Evolutionary conservation across 1,140 invertebrate genomes (phyloP).

Genomic region (Diprion similis): DNA sequence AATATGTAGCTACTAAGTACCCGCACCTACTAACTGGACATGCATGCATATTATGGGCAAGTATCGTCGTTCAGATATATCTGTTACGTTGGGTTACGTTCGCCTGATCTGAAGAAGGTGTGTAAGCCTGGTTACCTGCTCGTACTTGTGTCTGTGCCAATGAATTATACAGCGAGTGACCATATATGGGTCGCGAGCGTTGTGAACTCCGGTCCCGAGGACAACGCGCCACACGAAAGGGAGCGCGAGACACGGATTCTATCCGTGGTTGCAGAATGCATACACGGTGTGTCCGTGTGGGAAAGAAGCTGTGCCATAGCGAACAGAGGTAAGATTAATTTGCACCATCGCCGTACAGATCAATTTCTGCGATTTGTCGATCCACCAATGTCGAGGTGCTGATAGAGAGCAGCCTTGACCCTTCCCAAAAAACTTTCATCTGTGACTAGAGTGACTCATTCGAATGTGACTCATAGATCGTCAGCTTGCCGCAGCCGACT

Average conservation of each 20-base stretch:
- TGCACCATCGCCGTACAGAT: background rate
- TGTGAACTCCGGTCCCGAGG: conserved; percentile 4
- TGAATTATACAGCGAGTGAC: conserved; percentile 42
- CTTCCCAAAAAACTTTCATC: too few relatives aligned
- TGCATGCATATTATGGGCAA: background rate
- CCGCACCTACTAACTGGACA: too few relatives aligned
- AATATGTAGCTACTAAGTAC: background rate
- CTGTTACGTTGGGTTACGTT: conserved; percentile 15
- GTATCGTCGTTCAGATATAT: background rate
- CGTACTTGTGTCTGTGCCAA: conserved; percentile 26
- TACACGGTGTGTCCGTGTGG: background rate
- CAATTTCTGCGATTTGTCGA: too few relatives aligned
- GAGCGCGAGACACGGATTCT: conserved; percentile 11
- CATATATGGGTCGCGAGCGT: conserved; percentile 34
- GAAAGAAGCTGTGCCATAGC: background rate
- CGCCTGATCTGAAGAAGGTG: background rate
- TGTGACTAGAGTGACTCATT: too few relatives aligned
- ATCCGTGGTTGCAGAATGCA: background rate
- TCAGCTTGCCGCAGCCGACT: too few relatives aligned
- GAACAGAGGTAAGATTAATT: background rate
- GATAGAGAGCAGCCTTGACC: too few relatives aligned
- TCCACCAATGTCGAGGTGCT: too few relatives aligned
- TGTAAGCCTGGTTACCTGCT: background rate
- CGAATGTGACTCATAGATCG: too few relatives aligned
- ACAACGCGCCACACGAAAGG: conserved; percentile 33